Evolutionary conservation across 2,888 invertebrate species (phyloP), one percentile per base, ranked within the genome.

Genomic region (Acrocera orbiculus): DNA sequence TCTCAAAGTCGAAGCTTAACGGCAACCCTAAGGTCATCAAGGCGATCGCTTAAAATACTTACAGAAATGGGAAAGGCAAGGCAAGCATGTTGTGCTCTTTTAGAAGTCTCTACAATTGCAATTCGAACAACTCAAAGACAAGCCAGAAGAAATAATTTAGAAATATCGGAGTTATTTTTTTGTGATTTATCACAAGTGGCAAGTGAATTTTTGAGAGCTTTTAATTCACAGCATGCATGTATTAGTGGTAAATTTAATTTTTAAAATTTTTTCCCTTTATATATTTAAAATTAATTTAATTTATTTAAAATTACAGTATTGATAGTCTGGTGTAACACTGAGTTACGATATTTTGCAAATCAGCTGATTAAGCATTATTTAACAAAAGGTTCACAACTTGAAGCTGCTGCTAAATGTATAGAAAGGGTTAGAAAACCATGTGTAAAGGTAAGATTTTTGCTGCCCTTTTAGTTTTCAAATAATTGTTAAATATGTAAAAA

Each of bases 1-100:
- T 78, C 79, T 33, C 86, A 89, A 22, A 89, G 87, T 50, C 82
- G 87, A 60, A 87, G 87, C 32, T 67, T 92, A 6, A 77, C 92
- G 52, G 89, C 92, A 1, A 89, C 90, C 1, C 60, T 93, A 36
- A 70, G 87, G 43, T 83, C 90, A 0, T 77, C 81, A 0, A 64
- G 89, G 32, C 70, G 83, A 40, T 83, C 89, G 1, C 81, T 93
- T 2, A 67, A 76, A 42, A 70, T 93, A 43, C 69, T 95, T 3
- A 55, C 56, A 1, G 58, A 58, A 31, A 58, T 60, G 54, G 56
- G 54, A 2, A 55, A 54, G 13, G 56, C 53, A 2, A 47, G 60
- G 0, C 66, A 68, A 41, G 60, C 60, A 0, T 56, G 58, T 28
- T 52, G 53, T 10, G 58, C 54, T 0, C 36, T 61, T 7, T 39